A percentile compares a stretch with the other conserved stretches of the same genome.
Conservation (phyloP, 2,797 vertebrate species). For the Yasuhikotakia modesta region DNA sequence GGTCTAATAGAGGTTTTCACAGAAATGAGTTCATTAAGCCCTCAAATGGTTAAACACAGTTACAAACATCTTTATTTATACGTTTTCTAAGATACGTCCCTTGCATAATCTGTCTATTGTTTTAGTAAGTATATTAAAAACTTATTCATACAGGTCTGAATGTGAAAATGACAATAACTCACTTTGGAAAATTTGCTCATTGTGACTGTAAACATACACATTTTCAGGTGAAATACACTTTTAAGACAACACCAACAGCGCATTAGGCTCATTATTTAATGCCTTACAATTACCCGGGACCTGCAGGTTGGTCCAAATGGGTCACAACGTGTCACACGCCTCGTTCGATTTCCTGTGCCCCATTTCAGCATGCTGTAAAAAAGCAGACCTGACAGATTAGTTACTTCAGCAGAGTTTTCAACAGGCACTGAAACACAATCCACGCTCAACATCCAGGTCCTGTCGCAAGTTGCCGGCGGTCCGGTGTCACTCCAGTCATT, state of each 20-base stretch:
- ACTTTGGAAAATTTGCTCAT: no score
- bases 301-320: neutral
- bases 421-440: constrained; percentile 20
- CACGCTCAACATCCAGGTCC: constrained; percentile 23
- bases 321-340: neutral
- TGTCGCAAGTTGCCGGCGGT: constrained; percentile 5
- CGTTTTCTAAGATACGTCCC: no score
- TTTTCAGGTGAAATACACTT: neutral
- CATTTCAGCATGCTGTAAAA: neutral
- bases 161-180: no score
- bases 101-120: no score
- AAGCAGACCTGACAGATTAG: constrained; percentile 32
- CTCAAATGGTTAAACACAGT: no score
- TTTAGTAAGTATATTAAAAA: no score
- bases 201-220: no score
- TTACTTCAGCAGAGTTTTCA: constrained; percentile 22
- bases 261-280: neutral
- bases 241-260: neutral
- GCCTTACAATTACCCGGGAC: neutral
- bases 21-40: no score
- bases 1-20: no score
- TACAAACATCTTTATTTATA: no score
- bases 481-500: constrained; percentile 23
- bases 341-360: constrained; percentile 21
- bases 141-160: no score